Evolutionary conservation across 2,113 vertebrate genomes (phyloP).

Genomic region (Stigmatopora argus): DNA sequence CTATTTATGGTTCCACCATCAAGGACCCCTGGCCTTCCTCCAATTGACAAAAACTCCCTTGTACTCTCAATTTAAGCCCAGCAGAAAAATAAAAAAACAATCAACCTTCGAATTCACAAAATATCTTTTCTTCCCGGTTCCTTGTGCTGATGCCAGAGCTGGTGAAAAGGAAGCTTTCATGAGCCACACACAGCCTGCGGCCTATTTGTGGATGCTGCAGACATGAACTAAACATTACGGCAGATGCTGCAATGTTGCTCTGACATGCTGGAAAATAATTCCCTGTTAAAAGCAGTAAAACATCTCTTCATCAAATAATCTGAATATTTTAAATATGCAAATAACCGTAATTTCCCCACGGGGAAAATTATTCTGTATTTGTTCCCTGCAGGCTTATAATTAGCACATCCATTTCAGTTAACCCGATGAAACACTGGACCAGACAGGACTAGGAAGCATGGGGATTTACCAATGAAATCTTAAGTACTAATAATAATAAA

Average conservation of each 20-base stretch:
- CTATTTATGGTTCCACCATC: slow-evolving; percentile 22
- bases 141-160: slow-evolving; percentile 19
- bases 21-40: slow-evolving; percentile 23
- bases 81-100: background rate
- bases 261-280: background rate
- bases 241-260: background rate
- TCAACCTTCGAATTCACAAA: no score
- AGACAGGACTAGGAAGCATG: background rate
- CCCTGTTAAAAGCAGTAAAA: background rate
- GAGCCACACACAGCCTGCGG: slow-evolving; percentile 4
- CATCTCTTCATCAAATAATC: background rate
- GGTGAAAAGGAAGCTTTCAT: background rate
- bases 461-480: background rate
- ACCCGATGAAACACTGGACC: background rate
- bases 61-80: slow-evolving; percentile 15
- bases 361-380: background rate
- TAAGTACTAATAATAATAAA: no score
- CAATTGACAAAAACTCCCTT: slow-evolving; percentile 34
- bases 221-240: background rate
- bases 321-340: background rate
- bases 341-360: background rate
- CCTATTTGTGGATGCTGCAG: slow-evolving; percentile 4
- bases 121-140: background rate
- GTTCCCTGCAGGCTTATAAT: background rate
- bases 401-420: background rate